phyloP scores from a whole-genome alignment of 1,140 invertebrate genomes.

The Mactra quadrangularis region DNA sequence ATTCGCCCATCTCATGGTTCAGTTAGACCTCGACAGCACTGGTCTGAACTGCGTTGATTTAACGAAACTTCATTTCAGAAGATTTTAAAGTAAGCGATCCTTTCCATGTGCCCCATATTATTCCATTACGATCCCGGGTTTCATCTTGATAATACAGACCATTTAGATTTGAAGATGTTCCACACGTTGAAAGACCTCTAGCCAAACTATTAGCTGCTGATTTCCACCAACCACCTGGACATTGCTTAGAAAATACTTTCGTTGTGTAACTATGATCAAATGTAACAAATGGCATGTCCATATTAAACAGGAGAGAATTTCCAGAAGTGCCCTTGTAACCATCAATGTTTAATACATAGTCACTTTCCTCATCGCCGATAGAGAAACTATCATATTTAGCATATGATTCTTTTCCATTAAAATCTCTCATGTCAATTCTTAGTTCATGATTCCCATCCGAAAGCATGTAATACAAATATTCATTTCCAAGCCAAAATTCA shows the following conservation, averaged over 20 bases:
- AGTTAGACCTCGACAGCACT: neutral
- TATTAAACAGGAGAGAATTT: constrained; percentile 68
- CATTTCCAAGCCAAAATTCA: constrained; percentile 85
- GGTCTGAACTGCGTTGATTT: neutral
- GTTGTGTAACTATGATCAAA: constrained; percentile 38
- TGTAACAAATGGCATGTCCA: constrained; percentile 52
- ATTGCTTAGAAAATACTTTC: constrained; percentile 33
- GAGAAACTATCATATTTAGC: constrained; percentile 43
- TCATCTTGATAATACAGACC: constrained; percentile 14
- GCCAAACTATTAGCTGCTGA: constrained; percentile 32
- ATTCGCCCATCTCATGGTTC: no score
- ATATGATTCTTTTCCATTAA: constrained; percentile 3
- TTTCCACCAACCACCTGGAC: constrained; percentile 58
- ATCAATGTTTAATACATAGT: constrained; percentile 22
- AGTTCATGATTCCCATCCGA: constrained; percentile 85
- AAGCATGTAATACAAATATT: constrained; percentile 38
- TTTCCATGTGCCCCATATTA: neutral
- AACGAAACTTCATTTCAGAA: neutral
- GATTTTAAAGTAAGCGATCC: neutral
- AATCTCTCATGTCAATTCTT: constrained; percentile 61
- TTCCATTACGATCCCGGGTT: neutral
- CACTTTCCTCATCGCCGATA: constrained; percentile 8
- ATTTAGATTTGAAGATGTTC: constrained; percentile 59
- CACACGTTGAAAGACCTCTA: neutral
- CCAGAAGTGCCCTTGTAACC: constrained; percentile 52